These are phyloP conservation scores for Dendrolimus punctatus DNA, from an alignment of 1,140 invertebrate genomes.

Conservation along the genomic window DNA sequence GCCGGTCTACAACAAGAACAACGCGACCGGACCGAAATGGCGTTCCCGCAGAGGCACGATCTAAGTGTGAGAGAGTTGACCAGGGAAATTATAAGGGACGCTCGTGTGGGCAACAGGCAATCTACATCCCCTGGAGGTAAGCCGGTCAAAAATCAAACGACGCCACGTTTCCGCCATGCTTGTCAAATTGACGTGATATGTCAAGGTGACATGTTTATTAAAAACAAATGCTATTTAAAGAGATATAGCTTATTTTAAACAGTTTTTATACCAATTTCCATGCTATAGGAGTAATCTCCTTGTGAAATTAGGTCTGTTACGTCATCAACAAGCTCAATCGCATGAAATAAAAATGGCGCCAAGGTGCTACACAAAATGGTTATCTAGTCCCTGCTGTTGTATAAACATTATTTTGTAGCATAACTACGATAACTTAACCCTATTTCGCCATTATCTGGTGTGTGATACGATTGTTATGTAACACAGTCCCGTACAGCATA, in stretches of 20 bases:
- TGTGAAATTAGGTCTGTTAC: constrained; percentile 54
- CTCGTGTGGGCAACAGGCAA: constrained; percentile 53
- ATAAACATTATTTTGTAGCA: not conserved
- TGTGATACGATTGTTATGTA: constrained; percentile 7
- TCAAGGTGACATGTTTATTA: constrained; percentile 65
- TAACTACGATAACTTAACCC: not conserved
- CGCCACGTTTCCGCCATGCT: constrained; percentile 69
- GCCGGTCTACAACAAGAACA: constrained; percentile 59
- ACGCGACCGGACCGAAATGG: constrained; percentile 58
- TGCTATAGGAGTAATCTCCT: constrained; percentile 14
- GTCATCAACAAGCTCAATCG: constrained; percentile 47
- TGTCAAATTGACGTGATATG: constrained; percentile 64
- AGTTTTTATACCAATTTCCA: constrained; percentile 14
- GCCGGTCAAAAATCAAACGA: constrained; percentile 60
- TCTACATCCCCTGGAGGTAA: constrained; percentile 65
- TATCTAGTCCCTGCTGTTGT: constrained; percentile 14
- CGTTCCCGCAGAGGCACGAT: constrained; percentile 61
- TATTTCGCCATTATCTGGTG: not conserved
- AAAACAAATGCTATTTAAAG: constrained; percentile 50
- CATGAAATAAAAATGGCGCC: constrained; percentile 70
- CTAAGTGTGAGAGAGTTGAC: constrained; percentile 50
- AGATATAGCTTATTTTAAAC: constrained; percentile 31
- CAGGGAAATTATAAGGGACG: constrained; percentile 60
- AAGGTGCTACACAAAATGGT: constrained; percentile 45
- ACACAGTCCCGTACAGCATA: constrained; percentile 5